Percentiles rank a stretch among this genome's conserved stretches.
phyloP scores from a whole-genome alignment of 2,888 invertebrate genomes.

The Syrphus vitripennis region DNA sequence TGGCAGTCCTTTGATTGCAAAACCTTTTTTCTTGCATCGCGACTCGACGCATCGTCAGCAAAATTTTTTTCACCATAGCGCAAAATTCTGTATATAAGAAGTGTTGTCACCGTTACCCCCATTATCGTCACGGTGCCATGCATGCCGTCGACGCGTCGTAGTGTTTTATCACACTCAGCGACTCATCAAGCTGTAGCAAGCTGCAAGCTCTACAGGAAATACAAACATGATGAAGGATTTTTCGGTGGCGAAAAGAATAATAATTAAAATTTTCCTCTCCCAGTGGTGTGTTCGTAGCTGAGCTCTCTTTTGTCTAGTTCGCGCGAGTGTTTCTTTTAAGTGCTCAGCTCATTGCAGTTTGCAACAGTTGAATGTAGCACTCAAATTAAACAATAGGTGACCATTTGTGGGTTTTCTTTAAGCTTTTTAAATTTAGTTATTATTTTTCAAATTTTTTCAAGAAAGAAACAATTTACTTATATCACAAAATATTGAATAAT shows the following conservation, averaged over 20 bases:
- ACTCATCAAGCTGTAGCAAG: neutral
- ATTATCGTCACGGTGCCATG: too few species aligned
- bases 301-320: neutral
- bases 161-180: neutral
- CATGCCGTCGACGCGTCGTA: neutral
- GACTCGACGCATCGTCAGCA: too few species aligned
- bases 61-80: too few species aligned
- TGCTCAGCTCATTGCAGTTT: too few species aligned
- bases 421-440: too few species aligned
- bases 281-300: neutral
- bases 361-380: constrained; percentile 54
- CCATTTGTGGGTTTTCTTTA: neutral
- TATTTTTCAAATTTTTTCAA: too few species aligned
- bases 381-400: neutral
- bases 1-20: too few species aligned
- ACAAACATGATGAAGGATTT: neutral
- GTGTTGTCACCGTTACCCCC: neutral
- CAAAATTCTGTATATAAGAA: neutral
- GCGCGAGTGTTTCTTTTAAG: constrained; percentile 1
- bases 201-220: constrained; percentile 6
- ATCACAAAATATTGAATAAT: too few species aligned
- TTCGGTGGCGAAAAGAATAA: constrained; percentile 31
- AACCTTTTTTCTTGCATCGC: too few species aligned
- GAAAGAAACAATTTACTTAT: too few species aligned
- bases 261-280: constrained; percentile 37